Evolutionary conservation across 2,888 invertebrate species (phyloP).

Genomic region (Ethmia dodecea): DNA sequence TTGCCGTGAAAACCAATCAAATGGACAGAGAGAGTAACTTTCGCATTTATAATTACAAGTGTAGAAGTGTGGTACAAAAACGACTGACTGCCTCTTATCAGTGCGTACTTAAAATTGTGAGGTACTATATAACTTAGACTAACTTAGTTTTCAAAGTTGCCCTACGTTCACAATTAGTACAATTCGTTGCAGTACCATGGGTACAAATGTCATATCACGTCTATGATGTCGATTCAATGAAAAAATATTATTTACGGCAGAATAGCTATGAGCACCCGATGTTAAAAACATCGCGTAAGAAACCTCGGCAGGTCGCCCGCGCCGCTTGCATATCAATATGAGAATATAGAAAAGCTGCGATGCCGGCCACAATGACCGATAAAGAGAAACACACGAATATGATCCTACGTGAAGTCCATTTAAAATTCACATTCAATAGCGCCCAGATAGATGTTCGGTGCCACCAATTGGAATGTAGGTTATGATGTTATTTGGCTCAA

Average conservation of each 20-base stretch:
- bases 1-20: no score
- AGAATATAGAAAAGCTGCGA: constrained; percentile 55
- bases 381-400: constrained; percentile 68
- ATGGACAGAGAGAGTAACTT: no score
- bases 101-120: no score
- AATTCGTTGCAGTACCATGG: no score
- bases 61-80: no score
- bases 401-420: constrained; percentile 58
- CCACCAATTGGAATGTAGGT: constrained; percentile 70
- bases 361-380: constrained; percentile 67
- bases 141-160: no score
- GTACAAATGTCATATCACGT: no score
- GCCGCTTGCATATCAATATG: constrained; percentile 72
- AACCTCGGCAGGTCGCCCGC: constrained; percentile 55
- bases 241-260: constrained; percentile 32
- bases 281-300: constrained; percentile 47
- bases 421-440: constrained; percentile 68
- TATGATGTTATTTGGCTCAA: constrained; percentile 71
- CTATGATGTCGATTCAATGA: constrained; percentile 28
- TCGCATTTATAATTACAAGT: no score
- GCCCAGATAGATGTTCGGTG: constrained; percentile 42
- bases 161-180: no score
- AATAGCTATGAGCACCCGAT: constrained; percentile 51
- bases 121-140: no score
- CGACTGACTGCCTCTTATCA: no score